A percentile compares a stretch with the other conserved stretches of the same genome.
Conservation (phyloP, 2,113 vertebrate species). For the Connochaetes taurinus region DNA sequence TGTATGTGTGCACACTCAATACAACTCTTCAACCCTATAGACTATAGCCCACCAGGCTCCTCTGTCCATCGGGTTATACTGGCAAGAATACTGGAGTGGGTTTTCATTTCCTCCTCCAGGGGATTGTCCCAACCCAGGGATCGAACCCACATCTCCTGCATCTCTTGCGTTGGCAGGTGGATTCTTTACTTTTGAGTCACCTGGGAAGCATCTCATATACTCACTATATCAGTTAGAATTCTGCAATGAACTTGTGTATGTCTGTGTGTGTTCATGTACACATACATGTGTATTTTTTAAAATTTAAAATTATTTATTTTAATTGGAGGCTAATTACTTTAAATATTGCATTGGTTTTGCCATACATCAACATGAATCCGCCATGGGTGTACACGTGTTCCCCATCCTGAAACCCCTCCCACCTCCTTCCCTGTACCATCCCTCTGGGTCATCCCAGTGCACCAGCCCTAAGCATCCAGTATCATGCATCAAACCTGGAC, state of each 20-base stretch:
- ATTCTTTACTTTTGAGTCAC: neutral
- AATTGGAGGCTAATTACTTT: no score
- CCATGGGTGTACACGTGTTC: no score
- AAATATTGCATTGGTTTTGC: no score
- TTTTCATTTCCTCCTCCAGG: neutral
- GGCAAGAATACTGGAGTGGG: neutral
- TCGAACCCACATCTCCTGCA: fast-evolving
- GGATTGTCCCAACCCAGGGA: neutral
- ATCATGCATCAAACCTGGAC: no score
- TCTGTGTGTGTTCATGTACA: neutral
- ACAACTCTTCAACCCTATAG: neutral
- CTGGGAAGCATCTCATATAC: neutral
- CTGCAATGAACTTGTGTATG: neutral
- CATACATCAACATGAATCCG: no score
- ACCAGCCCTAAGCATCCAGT: no score
- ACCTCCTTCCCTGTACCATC: no score
- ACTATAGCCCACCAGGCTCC: neutral
- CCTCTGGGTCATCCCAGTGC: no score
- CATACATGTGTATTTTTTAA: neutral
- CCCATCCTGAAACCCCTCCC: no score
- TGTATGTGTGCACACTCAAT: neutral
- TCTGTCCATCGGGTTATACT: neutral
- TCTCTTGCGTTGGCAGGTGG: neutral
- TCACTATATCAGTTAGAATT: neutral
- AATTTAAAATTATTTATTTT: no score